Percentiles rank a stretch among this genome's conserved stretches.
Conservation (phyloP, 2,888 invertebrate genomes). For the Ochlodes sylvanus region DNA sequence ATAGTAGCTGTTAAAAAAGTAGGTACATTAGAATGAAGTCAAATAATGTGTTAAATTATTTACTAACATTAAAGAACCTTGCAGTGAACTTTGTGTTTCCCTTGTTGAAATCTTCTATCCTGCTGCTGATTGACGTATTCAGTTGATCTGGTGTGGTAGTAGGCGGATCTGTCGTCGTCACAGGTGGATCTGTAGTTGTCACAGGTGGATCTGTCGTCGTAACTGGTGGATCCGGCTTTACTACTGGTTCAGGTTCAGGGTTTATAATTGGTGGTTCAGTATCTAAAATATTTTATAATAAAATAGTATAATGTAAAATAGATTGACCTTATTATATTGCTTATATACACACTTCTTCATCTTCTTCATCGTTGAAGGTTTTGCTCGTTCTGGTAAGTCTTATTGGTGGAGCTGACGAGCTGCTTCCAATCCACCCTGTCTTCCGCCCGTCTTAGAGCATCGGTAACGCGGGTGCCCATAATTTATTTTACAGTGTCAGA, state of each 20-base stretch:
- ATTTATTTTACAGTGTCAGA: too few species aligned
- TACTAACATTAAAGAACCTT: conserved; percentile 8
- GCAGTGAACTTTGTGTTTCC: conserved; percentile 14
- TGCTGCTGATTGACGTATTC: background rate
- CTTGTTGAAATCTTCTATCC: background rate
- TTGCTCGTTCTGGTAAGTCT: too few species aligned
- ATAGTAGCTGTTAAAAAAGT: background rate
- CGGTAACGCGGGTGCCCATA: too few species aligned
- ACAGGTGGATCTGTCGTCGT: background rate
- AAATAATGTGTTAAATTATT: background rate
- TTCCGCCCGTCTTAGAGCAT: too few species aligned
- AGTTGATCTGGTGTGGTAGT: background rate
- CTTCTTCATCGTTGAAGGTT: too few species aligned
- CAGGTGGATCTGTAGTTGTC: background rate
- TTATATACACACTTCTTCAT: too few species aligned
- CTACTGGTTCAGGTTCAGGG: background rate
- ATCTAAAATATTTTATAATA: too few species aligned
- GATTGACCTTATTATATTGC: too few species aligned
- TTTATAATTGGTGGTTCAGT: background rate
- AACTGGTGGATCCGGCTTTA: background rate
- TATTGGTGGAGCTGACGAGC: too few species aligned
- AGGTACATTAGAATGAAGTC: background rate
- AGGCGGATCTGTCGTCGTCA: background rate
- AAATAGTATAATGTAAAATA: too few species aligned
- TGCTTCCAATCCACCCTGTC: too few species aligned